phyloP scores from a whole-genome alignment of 2,113 vertebrate genomes.

The Mirounga angustirostris region DNA sequence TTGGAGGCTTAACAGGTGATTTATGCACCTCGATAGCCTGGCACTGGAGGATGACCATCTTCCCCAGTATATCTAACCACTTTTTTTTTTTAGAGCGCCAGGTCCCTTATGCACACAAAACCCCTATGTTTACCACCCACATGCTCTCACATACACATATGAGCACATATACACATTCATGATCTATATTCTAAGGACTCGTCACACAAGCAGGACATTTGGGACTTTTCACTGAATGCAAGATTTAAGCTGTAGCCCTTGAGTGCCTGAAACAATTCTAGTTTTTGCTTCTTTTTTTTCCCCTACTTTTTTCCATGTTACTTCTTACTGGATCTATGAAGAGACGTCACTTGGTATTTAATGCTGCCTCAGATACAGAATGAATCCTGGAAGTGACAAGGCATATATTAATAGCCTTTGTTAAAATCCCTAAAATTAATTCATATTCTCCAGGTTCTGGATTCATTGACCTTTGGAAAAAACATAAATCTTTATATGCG shows the following conservation, averaged over 20 bases:
- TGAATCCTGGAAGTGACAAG: background rate
- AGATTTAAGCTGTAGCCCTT: background rate
- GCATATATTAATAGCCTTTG: background rate
- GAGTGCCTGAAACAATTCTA: background rate
- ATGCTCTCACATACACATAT: background rate
- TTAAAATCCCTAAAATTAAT: background rate
- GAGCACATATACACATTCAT: background rate
- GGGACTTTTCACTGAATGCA: background rate
- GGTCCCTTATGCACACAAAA: background rate
- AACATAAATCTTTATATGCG: background rate
- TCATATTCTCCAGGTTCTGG: background rate
- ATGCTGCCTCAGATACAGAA: background rate
- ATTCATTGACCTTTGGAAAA: background rate
- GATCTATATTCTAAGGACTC: background rate
- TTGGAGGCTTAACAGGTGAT: background rate
- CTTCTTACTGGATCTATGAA: background rate
- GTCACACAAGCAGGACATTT: background rate
- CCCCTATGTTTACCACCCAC: rapidly evolving
- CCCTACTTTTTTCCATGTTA: background rate
- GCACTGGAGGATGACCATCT: background rate
- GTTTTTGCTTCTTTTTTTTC: background rate
- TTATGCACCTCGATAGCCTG: background rate
- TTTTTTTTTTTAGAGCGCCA: background rate
- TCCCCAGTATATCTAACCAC: background rate
- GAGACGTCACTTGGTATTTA: background rate